Evolutionary conservation across 2,797 vertebrate genomes (phyloP).

Genomic region (Mus caroli): DNA sequence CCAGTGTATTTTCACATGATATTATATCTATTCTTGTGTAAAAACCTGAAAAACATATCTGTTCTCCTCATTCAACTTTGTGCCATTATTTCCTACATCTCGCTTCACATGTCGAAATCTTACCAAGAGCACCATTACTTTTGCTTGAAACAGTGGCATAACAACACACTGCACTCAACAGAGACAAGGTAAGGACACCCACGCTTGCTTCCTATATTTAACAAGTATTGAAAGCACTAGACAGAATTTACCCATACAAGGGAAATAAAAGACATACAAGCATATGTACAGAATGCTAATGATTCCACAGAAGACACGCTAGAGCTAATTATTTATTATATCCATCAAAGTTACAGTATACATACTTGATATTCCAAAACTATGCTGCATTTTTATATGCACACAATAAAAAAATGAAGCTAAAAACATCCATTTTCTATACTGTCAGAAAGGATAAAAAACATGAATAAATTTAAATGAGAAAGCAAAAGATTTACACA

Average conservation of each 20-base stretch:
- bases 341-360: constrained; percentile 13
- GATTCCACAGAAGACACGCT: constrained; percentile 1
- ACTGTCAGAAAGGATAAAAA: constrained; percentile 51
- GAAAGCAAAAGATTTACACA: not conserved
- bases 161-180: not conserved
- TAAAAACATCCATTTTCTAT: constrained; percentile 46
- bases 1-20: constrained; percentile 11
- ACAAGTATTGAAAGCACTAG: constrained; percentile 3
- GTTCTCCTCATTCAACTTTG: constrained; percentile 17
- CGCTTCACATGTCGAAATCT: not conserved
- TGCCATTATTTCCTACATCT: not conserved
- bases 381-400: not conserved
- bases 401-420: constrained; percentile 36
- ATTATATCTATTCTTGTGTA: not conserved
- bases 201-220: constrained; percentile 1
- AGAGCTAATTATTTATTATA: constrained; percentile 9
- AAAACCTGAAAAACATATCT: not conserved
- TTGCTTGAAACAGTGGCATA: not conserved
- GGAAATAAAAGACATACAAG: constrained; percentile 39
- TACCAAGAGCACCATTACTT: not conserved
- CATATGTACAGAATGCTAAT: not conserved
- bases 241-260: not conserved
- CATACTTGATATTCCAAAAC: not conserved
- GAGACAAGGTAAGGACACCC: constrained; percentile 31
- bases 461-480: constrained; percentile 45